Conservation (phyloP, 2,113 vertebrate species). For the Procapra przewalskii region DNA sequence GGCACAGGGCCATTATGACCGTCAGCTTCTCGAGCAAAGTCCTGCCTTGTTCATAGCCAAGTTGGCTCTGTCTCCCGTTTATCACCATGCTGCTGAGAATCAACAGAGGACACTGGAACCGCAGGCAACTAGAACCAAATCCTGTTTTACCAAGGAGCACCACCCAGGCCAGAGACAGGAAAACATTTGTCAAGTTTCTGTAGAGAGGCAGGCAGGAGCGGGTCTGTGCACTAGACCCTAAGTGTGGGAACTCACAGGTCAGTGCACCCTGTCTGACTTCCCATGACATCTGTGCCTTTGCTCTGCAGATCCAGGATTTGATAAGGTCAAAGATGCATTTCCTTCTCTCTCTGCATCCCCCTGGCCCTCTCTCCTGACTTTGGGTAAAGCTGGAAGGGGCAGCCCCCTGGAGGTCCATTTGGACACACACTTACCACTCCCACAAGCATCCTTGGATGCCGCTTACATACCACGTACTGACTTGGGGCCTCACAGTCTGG, state of each 20-base stretch:
- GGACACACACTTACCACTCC: background rate
- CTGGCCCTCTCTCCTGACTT: background rate
- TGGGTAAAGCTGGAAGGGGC: background rate
- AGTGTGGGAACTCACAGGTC: background rate
- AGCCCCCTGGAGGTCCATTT: background rate
- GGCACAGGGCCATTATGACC: too few species aligned
- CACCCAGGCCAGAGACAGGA: background rate
- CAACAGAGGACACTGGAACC: background rate
- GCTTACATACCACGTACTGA: background rate
- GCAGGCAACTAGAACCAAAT: background rate
- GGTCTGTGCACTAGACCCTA: background rate
- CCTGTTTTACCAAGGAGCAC: background rate
- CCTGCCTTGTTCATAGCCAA: background rate
- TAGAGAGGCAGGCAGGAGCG: background rate
- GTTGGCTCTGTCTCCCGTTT: background rate
- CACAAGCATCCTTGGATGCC: background rate
- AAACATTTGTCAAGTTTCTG: background rate
- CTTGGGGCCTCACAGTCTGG: background rate
- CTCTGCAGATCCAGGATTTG: background rate
- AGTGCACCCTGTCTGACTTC: background rate
- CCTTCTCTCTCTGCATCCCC: background rate
- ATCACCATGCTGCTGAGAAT: background rate
- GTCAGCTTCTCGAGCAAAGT: background rate
- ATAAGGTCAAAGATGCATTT: background rate
- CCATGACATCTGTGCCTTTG: slow-evolving; percentile 33